Evolutionary conservation across 2,113 vertebrate species (phyloP), one percentile per base, ranked within the genome.

Genomic region (Choloepus hoffmanni): DNA sequence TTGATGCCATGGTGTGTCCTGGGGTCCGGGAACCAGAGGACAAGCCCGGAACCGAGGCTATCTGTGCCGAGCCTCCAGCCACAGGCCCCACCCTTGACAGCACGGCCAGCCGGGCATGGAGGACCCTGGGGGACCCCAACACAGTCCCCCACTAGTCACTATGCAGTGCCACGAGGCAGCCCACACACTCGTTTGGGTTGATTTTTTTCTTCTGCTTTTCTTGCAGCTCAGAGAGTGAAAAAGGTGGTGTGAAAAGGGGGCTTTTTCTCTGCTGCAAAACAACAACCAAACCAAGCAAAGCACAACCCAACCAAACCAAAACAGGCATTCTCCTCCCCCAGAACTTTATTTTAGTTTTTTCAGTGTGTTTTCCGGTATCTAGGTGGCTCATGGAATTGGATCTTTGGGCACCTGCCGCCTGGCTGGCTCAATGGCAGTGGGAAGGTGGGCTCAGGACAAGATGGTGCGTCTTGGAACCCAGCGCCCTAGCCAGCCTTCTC

Each of bases 1-100:
- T 99, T 99, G 45, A 99, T 2, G 99, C 99, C 99, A 99, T 99
- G 98, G 99, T 99, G 36, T 45, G 43, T 45, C 43, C 43, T 7
- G 43, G 43, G 43, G 43, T 45, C 36, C 50, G 50, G 50, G 13
- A 10, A 4, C 13, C 50, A 10, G 9, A 14, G 50, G 50, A 53
- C 13, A 18, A 58, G 55, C 62, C 43, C 7, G 43, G 43, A 45
- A 4, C 43, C 43, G 43, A 45, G 43, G 43, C 43, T 45, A 3
- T 36, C 43, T 45, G 43, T 76, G 40, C 26, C 36, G 48, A 19
- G 73, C 68, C 26, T 68, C 33, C 50, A 77, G 67, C 36, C 40
- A 15, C 5, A 1, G 45, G 8, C 16, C 12, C 55, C 14, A 33
- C n/a, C 16, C 40, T 10, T 26, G 21, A 13, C 21, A 5, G 45